Base-by-base conservation (phyloP, 2,113 vertebrate genomes). In the Dicaeum eximium region DNA sequence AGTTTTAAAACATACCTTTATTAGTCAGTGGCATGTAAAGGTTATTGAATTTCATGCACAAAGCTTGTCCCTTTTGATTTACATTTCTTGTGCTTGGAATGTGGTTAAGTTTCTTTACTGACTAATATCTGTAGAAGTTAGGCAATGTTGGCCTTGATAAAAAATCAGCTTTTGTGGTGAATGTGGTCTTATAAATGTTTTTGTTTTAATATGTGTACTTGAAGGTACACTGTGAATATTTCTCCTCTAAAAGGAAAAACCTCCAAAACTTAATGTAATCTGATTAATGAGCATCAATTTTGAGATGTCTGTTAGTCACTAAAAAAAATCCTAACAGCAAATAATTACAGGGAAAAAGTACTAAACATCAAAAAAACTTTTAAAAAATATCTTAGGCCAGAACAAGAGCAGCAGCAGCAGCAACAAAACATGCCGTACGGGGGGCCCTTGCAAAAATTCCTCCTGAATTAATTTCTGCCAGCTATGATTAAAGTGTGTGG, bases 401-500 rank as follows among this genome's bases (percentile, higher is more conserved):
- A 96, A 50, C 72, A 94, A 54, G 77, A 92, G 31, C 53, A 44
- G 22, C 58, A 86, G 45, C 62, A 83, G 7, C 72, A 92, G 37
- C 12, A 81, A 69, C 23, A 87, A 80, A 80, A 91, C 60, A 27
- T 0, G 15, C 48, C 5, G 21, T 79, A 87, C 61, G 71, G 65
- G 91, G 80, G 91, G 61, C 84, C 88, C 56, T 37, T 95, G 92
- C 96, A 90, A 71, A 86, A 97, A 97, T 95, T 97, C 95, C 95
- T 96, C 83, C 90, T 95, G 97, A 98, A 96, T 98, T 98, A 97
- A 98, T 98, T 97, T 97, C 97, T 98, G 97, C 98, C 97, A 97
- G 95, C 97, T 96, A 96, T 97, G 97, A 98, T 98, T 97, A 97
- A 97, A 97, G 97, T 95, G 95, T 78, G 88, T 71, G 95, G 88